Evolutionary conservation across 2,797 vertebrate genomes (phyloP).

Genomic region (Strix occidentalis): DNA sequence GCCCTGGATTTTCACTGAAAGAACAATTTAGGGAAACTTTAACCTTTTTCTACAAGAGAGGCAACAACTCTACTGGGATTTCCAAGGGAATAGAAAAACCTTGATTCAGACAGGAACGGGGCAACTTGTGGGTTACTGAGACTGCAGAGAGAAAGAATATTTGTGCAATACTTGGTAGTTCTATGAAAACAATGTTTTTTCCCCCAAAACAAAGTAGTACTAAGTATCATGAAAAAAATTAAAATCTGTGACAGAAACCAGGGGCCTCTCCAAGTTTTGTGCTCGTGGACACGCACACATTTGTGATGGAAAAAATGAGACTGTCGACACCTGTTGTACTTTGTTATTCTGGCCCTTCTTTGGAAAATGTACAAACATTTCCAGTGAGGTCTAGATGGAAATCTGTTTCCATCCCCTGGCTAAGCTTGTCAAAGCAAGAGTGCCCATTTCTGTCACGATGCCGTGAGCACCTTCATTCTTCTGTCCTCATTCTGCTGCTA

Average conservation of each 20-base stretch:
- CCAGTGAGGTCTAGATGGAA: background rate
- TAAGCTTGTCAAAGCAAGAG: background rate
- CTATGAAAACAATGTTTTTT: background rate
- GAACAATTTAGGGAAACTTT: background rate
- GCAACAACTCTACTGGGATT: background rate
- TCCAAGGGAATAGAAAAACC: background rate
- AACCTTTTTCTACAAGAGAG: background rate
- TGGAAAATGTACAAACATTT: background rate
- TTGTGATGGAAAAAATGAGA: background rate
- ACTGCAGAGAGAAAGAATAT: background rate
- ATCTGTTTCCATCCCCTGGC: background rate
- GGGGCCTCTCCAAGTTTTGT: background rate
- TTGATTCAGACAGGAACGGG: background rate
- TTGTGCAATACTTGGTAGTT: background rate
- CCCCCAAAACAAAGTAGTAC: background rate
- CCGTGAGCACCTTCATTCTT: fast-evolving
- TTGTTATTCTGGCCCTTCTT: background rate
- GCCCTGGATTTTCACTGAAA: background rate
- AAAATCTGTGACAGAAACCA: background rate
- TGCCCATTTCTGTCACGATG: background rate
- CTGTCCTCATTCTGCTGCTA: background rate
- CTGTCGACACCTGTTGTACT: background rate
- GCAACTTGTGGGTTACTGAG: background rate
- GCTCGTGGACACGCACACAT: fast-evolving
- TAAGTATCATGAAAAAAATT: background rate